These are phyloP conservation scores for Mormyrus lacerda DNA, from an alignment of 2,113 vertebrate species.

Conservation along the genomic window DNA sequence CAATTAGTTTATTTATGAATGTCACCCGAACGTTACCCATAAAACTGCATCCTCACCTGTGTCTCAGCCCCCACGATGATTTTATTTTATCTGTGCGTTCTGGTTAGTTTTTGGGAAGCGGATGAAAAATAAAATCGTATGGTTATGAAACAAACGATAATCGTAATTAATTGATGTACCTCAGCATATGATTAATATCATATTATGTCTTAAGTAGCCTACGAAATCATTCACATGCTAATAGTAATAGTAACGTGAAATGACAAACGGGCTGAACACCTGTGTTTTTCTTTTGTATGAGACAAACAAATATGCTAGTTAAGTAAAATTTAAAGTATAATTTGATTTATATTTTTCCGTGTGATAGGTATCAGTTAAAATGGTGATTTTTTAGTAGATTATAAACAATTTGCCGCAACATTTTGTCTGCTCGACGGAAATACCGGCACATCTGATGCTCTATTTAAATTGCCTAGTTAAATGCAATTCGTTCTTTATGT, in stretches of 20 bases:
- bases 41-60: background rate
- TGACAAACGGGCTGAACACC: background rate
- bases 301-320: background rate
- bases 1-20: slow-evolving; percentile 11
- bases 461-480: background rate
- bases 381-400: background rate
- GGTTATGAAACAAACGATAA: background rate
- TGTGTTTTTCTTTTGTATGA: background rate
- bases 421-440: background rate
- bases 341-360: background rate
- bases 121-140: background rate
- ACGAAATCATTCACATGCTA: background rate
- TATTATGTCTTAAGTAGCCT: background rate
- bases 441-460: background rate
- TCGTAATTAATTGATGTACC: background rate
- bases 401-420: background rate
- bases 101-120: background rate
- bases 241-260: too few species aligned
- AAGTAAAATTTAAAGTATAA: background rate
- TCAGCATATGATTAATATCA: too few species aligned
- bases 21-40: background rate
- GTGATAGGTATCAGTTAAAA: background rate
- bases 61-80: background rate
- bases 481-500: background rate
- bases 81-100: background rate